Evolutionary conservation across 2,113 vertebrate genomes (phyloP), one percentile per base, ranked within the genome.

Genomic region (Eptesicus fuscus): DNA sequence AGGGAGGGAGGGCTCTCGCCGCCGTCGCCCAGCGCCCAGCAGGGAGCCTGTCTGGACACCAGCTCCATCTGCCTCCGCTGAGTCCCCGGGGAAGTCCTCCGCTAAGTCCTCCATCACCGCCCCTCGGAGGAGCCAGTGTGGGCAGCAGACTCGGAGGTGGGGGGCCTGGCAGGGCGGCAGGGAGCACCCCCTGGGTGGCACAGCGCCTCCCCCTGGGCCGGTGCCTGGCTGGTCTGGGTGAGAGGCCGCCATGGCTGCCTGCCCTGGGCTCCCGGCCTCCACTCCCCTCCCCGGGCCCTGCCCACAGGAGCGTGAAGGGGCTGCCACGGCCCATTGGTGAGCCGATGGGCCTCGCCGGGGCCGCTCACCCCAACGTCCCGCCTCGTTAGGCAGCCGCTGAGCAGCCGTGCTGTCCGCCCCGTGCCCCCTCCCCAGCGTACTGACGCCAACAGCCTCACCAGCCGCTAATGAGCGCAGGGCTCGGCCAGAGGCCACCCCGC

Each of bases 81-180:
- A 14, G 6, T n/a, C 70, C 49, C 63, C 51, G 7, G 30, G 35
- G 37, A 44, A 40, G n/a, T n/a, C n/a, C n/a, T n/a, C n/a, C n/a
- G n/a, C n/a, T n/a, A n/a, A n/a, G n/a, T n/a, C n/a, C n/a, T n/a
- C 69, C 18, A 0, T 8, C 0, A 4, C 7, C 32, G 17, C 37
- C 23, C 22, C 51, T 51, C 0, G 23, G 53, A 30, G 47, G 17
- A 9, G 1, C 11, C 0, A 1, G 4, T 0, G 12, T 0, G 6
- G 7, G 67, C 22, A 0, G 9, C 25, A 6, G 71, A 28, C 18
- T 1, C 3, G 11, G 11, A 35, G 10, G 28, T 37, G n/a, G n/a
- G 5, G 28, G 22, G 1, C 32, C 32, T 1, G 51, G 82, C 25
- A 37, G 56, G 42, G 0, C 0, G 70, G 44, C 59, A 13, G 20